Conservation (phyloP, 2,888 invertebrate genomes). For the Noctua janthe region DNA sequence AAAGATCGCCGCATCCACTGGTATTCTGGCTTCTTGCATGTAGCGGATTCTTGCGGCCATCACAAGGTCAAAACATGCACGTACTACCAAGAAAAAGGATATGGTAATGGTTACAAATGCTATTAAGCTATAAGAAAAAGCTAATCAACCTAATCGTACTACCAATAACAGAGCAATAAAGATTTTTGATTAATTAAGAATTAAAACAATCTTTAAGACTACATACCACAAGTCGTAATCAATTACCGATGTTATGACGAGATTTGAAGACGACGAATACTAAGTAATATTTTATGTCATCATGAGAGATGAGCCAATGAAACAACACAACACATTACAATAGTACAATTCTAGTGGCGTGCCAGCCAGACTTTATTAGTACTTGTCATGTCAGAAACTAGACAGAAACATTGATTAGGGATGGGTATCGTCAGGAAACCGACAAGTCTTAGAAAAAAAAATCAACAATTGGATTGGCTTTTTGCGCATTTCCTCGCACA, state of each 20-base stretch:
- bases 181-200: slow-evolving; percentile 15
- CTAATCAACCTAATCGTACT: neutral
- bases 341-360: slow-evolving; percentile 37
- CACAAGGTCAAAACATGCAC: neutral
- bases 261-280: neutral
- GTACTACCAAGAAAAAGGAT: neutral
- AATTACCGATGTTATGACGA: slow-evolving; percentile 22
- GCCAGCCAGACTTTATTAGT: slow-evolving; percentile 33
- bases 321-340: slow-evolving; percentile 12
- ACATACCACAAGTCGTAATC: slow-evolving; percentile 5
- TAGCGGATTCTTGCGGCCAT: neutral
- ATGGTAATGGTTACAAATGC: neutral
- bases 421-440: neutral
- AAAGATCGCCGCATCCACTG: neutral
- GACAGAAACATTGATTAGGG: slow-evolving; percentile 9
- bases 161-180: neutral
- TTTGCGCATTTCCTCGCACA: neutral
- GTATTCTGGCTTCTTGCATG: neutral
- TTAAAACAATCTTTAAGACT: neutral
- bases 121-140: neutral
- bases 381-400: slow-evolving; percentile 38
- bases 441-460: neutral
- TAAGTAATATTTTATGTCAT: slow-evolving; percentile 9
- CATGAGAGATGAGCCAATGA: slow-evolving; percentile 24
- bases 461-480: neutral